Evolutionary conservation across 2,888 invertebrate genomes (phyloP).

Genomic region (Elmis aenea): DNA sequence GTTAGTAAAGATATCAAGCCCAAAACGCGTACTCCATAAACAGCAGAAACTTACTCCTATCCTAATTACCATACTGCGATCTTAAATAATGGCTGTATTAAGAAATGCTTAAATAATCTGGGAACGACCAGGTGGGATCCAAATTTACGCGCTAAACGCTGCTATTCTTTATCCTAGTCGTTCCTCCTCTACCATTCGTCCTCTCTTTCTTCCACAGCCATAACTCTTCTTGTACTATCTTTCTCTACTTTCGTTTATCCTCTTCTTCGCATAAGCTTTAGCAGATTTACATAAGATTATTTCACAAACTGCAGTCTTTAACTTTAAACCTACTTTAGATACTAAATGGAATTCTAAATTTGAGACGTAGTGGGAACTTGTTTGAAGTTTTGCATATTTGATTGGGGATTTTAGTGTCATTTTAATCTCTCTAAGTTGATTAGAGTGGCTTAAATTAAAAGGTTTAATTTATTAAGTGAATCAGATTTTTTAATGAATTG

Average conservation of each 20-base stretch:
- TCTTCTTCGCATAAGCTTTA: constrained; percentile 23
- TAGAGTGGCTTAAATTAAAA: constrained; percentile 24
- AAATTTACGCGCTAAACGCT: constrained; percentile 46
- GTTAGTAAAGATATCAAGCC: constrained; percentile 35
- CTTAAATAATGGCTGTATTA: constrained; percentile 49
- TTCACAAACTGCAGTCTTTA: constrained; percentile 44
- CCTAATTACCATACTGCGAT: constrained; percentile 45
- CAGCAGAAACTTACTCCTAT: constrained; percentile 25
- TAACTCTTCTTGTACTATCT: constrained; percentile 6
- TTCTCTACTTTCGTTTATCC: constrained; percentile 11
- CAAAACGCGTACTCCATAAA: constrained; percentile 29
- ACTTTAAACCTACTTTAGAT: constrained; percentile 44
- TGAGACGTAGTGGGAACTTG: constrained; percentile 20
- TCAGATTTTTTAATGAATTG: too few relatives aligned
- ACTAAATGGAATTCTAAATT: constrained; percentile 34
- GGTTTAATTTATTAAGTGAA: constrained; percentile 25
- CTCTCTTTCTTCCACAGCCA: constrained; percentile 11
- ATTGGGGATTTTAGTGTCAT: constrained; percentile 30
- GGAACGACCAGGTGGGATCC: constrained; percentile 47
- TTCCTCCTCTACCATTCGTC: constrained; percentile 9
- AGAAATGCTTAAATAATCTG: constrained; percentile 51
- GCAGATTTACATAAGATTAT: constrained; percentile 48
- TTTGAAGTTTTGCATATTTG: constrained; percentile 29
- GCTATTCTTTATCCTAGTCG: constrained; percentile 39
- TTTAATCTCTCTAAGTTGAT: constrained; percentile 28